Percentiles rank a stretch among this genome's conserved stretches.
Evolutionary conservation across 2,797 vertebrate genomes (phyloP).

Genomic region (Pelodytes ibericus): DNA sequence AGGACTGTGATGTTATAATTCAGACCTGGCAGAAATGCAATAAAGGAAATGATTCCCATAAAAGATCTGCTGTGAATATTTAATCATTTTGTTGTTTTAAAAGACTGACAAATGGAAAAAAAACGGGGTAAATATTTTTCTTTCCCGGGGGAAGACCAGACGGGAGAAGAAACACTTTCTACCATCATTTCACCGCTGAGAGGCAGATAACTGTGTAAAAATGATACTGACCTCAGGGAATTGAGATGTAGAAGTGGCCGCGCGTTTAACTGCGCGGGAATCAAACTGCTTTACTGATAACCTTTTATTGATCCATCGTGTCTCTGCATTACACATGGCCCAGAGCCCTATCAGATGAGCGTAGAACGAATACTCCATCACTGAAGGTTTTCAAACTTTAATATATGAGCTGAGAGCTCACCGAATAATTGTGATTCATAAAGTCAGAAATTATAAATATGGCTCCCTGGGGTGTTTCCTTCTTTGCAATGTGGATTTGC

Average conservation of each 20-base stretch:
- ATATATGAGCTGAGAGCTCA: conserved; percentile 55
- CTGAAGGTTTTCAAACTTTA: conserved; percentile 57
- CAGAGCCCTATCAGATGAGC: conserved; percentile 58
- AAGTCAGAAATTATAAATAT: conserved; percentile 56
- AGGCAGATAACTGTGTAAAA: conserved; percentile 62
- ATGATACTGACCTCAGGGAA: conserved; percentile 64
- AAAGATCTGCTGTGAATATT: not conserved
- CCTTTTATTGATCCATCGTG: conserved; percentile 65
- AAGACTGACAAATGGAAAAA: not conserved
- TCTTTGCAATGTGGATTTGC: conserved; percentile 8
- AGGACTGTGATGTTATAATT: not conserved
- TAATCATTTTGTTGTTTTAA: conserved; percentile 1
- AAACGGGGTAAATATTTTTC: conserved; percentile 23
- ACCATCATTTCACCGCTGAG: conserved; percentile 57
- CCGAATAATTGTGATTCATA: conserved; percentile 58
- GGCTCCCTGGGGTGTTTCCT: conserved; percentile 65
- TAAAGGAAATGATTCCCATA: not conserved
- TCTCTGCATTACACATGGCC: conserved; percentile 62
- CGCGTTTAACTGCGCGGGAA: conserved; percentile 64
- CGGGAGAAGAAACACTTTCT: not conserved
- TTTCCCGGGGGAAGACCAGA: conserved; percentile 9
- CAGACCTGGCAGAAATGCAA: not conserved
- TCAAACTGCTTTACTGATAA: conserved; percentile 68
- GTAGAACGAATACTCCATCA: conserved; percentile 46
- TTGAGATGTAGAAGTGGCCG: conserved; percentile 61